Evolutionary conservation across 2,797 vertebrate genomes (phyloP), one percentile per base, ranked within the genome.

Genomic region (Mionectes olivaceus): DNA sequence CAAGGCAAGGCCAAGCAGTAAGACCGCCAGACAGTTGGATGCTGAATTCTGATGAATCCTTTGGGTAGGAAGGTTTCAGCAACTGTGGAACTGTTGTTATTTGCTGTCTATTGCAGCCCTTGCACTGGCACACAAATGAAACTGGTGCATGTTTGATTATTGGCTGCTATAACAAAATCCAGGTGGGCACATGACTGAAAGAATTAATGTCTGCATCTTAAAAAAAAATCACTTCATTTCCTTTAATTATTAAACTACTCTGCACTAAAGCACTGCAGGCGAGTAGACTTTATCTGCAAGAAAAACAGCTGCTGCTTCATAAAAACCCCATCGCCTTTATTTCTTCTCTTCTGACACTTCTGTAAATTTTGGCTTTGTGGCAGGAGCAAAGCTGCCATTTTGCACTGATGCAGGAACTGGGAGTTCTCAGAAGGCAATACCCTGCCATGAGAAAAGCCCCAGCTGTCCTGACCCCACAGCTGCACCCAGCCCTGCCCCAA

Each of bases 11-110:
- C 93, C 7, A 17, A 95, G 78, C 57, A 50, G 15, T 56, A 92
- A 82, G 94, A 92, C 57, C 89, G 94, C 90, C 75, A 85, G 89
- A 86, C 90, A 95, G 86, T 7, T 32, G 60, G 76, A 92, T 87
- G 88, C 50, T 90, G 90, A 92, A 89, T 93, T 76, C 81, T 92
- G 89, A 95, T 89, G 47, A 93, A 83, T 87, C 68, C 90, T 96
- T 85, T 32, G 78, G 50, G 87, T 35, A 65, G 65, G n/a, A 71
- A 75, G 71, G 64, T 78, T 83, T 87, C 91, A 75, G 63, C 65
- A 84, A 77, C 13, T 1, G 30, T 59, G 76, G 37, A 91, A 87
- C 32, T 65, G 68, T 65, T 89, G 83, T 65, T 69, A 50, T 46
- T 93, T 83, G 67, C 35, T 10, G 16, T 43, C 81, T 69, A 8